Conservation (phyloP, 2,113 vertebrate genomes). For the Gnathonemus longibarbis region DNA sequence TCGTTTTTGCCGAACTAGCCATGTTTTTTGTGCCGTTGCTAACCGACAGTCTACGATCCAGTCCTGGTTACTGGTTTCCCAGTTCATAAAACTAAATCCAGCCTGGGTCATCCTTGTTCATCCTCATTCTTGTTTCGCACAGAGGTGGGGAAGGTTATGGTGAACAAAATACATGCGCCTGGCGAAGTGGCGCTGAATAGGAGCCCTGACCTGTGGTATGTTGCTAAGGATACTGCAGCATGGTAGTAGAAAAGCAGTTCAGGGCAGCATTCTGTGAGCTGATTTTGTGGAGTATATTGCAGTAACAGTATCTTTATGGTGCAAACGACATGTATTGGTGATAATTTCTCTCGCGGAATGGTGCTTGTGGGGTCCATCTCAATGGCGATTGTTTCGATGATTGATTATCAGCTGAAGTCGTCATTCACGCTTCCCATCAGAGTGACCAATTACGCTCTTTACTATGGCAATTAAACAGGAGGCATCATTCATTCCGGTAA, state of each 20-base stretch:
- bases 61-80: background rate
- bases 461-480: conserved; percentile 12
- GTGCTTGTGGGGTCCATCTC: background rate
- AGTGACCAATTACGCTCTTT: conserved; percentile 10
- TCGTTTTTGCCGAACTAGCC: background rate
- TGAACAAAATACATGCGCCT: background rate
- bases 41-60: background rate
- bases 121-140: background rate
- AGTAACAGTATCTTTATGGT: background rate
- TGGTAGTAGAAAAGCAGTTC: background rate
- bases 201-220: background rate
- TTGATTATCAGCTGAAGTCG: background rate
- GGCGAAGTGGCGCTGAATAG: background rate
- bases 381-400: background rate
- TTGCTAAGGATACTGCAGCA: conserved; percentile 2
- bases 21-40: background rate
- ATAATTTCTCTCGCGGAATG: background rate
- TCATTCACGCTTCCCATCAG: background rate
- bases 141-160: background rate
- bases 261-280: background rate
- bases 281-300: background rate
- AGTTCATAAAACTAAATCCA: background rate
- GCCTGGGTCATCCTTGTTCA: background rate
- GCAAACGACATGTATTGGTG: background rate
- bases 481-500: background rate